Evolutionary conservation across 1,140 invertebrate genomes (phyloP).

Genomic region (Capitella teleta): DNA sequence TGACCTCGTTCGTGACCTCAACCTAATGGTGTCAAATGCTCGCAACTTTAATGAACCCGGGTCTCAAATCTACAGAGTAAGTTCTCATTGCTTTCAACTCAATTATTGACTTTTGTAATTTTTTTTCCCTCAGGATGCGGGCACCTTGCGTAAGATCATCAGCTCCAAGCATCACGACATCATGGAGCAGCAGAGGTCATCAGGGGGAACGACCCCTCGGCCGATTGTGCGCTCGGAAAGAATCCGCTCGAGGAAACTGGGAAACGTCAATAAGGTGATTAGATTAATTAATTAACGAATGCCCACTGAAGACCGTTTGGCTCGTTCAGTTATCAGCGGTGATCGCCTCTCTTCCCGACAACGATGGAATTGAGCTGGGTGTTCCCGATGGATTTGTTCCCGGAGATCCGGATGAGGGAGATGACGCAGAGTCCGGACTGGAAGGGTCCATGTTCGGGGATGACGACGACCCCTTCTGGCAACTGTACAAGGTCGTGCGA

Average conservation of each 20-base stretch:
- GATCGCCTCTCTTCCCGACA: background rate
- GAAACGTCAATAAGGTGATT: too few relatives aligned
- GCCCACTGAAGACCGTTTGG: too few relatives aligned
- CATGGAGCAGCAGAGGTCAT: background rate
- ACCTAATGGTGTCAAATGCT: conserved; percentile 87
- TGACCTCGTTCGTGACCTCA: conserved; percentile 82
- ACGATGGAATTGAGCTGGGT: background rate
- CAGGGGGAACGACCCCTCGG: too few relatives aligned
- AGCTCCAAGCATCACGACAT: conserved; percentile 51
- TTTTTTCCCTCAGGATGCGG: conserved; percentile 60
- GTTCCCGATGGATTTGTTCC: background rate
- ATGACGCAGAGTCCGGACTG: conserved; percentile 46
- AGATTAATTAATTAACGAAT: too few relatives aligned
- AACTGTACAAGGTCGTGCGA: conserved; percentile 64
- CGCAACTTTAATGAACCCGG: conserved; percentile 93
- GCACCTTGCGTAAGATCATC: conserved; percentile 69
- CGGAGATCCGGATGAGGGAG: conserved; percentile 11
- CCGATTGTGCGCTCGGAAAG: too few relatives aligned
- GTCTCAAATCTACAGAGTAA: conserved; percentile 80
- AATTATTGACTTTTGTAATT: background rate
- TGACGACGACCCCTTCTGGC: conserved; percentile 49
- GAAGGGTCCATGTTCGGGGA: background rate
- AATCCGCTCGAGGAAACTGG: too few relatives aligned
- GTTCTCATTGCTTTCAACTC: background rate
- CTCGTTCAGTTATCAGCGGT: too few relatives aligned